Base-by-base conservation (phyloP, 2,113 vertebrate species). In the Psophia crepitans region DNA sequence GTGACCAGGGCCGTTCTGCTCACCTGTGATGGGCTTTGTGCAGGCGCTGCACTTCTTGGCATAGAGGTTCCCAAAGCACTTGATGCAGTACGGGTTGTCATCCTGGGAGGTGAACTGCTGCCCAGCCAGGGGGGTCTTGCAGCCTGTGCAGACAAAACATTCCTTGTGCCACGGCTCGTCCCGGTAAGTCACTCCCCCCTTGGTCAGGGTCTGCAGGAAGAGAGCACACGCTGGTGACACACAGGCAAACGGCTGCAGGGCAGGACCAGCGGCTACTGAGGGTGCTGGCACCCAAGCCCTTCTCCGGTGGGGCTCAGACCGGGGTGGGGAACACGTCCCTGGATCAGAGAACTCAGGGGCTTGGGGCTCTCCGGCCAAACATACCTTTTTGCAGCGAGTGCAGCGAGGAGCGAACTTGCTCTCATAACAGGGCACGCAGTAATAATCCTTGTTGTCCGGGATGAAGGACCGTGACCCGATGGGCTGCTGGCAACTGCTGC, bases 141-240 rank as follows among this genome's bases (percentile, higher is more conserved):
- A 99, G 97, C 98, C 98, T 1, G 98, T 99, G 98, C 99, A 99
- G 95, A 99, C 98, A 69, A 99, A 99, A 97, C 99, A 99, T 97
- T 99, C 99, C 97, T 99, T 99, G 97, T 99, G 99, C 99, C 99
- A 99, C 1, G 99, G 99, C 98, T 99, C 99, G 4, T 99, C 99
- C 43, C 99, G 98, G 96, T 99, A 99, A 58, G 99, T 99, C 98
- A 99, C 99, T 7, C 99, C 99, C 32, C 99, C 99, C 98, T 99
- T 99, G 76, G 98, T 98, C 98, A 99, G 98, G 74, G 98, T 98
- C 99, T 99, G 98, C 3, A 14, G 90, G 61, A 77, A 87, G 63
- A 97, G 44, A 63, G 48, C 18, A 3, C 30, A 6, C 5, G 8
- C 4, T 12, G 21, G 35, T 80, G 48, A 84, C 44, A 35, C 39